Conservation (phyloP, 2,888 invertebrate genomes). For the Hydrotaea diabolus region DNA sequence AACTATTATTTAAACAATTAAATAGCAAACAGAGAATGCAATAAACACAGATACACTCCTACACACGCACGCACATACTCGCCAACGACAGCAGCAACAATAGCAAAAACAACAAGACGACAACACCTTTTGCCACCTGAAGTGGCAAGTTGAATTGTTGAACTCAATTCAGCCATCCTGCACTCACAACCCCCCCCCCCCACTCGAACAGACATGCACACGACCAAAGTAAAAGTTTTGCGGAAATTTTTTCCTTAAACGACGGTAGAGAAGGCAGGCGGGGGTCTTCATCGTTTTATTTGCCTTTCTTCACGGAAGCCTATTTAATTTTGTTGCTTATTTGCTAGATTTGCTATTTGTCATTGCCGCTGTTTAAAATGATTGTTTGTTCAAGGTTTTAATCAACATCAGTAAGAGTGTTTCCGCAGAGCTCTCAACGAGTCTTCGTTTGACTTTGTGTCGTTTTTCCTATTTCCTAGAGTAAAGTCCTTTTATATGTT, state of each 20-base stretch:
- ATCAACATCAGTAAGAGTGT: slow-evolving; percentile 43
- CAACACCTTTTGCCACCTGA: slow-evolving; percentile 50
- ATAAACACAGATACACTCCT: not conserved
- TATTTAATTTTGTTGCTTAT: not conserved
- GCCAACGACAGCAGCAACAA: not conserved
- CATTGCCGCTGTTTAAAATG: slow-evolving; percentile 1
- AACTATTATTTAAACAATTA: slow-evolving; percentile 49
- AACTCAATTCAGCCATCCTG: not conserved
- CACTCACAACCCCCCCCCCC: not conserved
- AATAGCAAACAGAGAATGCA: slow-evolving; percentile 33
- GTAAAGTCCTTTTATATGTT: too few relatives aligned
- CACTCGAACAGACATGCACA: not conserved
- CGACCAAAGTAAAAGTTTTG: not conserved
- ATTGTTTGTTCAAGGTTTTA: slow-evolving; percentile 31
- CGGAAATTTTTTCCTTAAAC: not conserved
- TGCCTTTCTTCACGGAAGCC: not conserved
- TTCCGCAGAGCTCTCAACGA: not conserved
- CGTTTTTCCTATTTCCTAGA: not conserved
- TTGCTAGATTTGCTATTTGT: not conserved
- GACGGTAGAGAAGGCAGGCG: not conserved
- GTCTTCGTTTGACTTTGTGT: not conserved
- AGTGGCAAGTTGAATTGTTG: slow-evolving; percentile 41
- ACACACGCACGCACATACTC: too few relatives aligned
- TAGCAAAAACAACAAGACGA: not conserved
- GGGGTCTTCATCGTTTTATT: not conserved